Conservation (phyloP, 1,140 invertebrate genomes). For the Sarcophaga bullata region DNA sequence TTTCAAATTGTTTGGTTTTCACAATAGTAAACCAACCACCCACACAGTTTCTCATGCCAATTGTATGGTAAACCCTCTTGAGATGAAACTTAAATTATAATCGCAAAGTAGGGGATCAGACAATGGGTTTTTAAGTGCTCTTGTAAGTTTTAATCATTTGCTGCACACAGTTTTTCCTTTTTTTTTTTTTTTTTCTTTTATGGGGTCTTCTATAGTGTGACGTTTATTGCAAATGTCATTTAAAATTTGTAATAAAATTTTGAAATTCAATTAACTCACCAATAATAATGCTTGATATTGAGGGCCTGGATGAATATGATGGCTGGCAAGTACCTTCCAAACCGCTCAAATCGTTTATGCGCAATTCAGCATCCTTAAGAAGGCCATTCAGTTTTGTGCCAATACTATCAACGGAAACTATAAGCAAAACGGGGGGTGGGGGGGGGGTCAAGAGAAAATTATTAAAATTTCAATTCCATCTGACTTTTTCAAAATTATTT, state of each 20-base stretch:
- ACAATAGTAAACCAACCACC: neutral
- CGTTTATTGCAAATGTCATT: neutral
- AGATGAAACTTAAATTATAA: neutral
- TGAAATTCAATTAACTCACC: constrained; percentile 50
- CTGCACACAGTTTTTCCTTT: neutral
- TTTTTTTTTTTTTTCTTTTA: neutral
- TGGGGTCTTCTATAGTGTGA: neutral
- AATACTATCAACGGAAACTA: constrained; percentile 79
- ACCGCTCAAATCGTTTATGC: constrained; percentile 78
- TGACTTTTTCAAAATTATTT: neutral
- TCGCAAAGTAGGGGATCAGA: too few species aligned
- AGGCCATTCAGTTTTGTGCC: constrained; percentile 79
- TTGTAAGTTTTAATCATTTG: too few species aligned
- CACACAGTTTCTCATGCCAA: neutral
- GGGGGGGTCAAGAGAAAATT: too few species aligned
- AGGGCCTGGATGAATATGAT: constrained; percentile 58
- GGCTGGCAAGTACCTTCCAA: constrained; percentile 55
- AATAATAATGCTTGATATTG: constrained; percentile 65
- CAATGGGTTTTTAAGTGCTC: too few species aligned
- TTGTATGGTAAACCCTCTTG: neutral
- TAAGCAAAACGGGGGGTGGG: constrained; percentile 53
- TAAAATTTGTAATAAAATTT: neutral
- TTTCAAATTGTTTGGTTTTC: constrained; percentile 8
- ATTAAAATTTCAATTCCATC: neutral
- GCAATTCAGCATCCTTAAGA: constrained; percentile 81